These are phyloP conservation scores for Lutjanus campechanus DNA, from an alignment of 2,797 vertebrate genomes.

Conservation along the genomic window DNA sequence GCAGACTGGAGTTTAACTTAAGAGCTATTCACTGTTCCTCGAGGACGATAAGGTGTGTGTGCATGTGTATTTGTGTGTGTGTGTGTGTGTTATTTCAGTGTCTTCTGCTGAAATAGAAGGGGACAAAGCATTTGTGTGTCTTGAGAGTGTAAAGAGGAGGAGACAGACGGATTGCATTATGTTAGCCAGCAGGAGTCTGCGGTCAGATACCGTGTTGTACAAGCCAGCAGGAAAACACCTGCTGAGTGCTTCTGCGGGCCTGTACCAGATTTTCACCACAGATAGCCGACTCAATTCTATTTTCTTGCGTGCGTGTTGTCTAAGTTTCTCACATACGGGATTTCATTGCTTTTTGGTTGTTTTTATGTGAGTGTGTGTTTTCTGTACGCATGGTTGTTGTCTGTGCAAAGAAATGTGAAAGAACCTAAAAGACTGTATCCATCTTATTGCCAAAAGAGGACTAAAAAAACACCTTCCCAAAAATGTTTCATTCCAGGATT, in stretches of 20 bases:
- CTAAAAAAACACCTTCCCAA: too few species aligned
- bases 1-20: conserved; percentile 15
- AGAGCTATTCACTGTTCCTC: conserved; percentile 35
- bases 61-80: background rate
- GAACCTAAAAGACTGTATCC: background rate
- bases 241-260: conserved; percentile 66
- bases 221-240: conserved; percentile 67
- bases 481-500: too few species aligned
- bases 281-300: conserved; percentile 45
- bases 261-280: conserved; percentile 49
- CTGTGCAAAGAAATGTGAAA: background rate
- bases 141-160: conserved; percentile 41
- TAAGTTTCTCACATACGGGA: conserved; percentile 22
- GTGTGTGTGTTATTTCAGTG: conserved; percentile 22
- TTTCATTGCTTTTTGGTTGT: background rate
- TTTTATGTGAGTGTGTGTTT: background rate
- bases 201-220: conserved; percentile 63
- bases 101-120: conserved; percentile 45
- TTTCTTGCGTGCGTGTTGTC: conserved; percentile 1
- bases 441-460: background rate
- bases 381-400: background rate
- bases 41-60: background rate
- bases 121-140: conserved; percentile 49
- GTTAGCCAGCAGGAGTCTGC: conserved; percentile 72
- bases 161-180: conserved; percentile 76